Base-by-base conservation (phyloP, 92 coral and sea anemone genomes). In the Porites cylindrica region DNA sequence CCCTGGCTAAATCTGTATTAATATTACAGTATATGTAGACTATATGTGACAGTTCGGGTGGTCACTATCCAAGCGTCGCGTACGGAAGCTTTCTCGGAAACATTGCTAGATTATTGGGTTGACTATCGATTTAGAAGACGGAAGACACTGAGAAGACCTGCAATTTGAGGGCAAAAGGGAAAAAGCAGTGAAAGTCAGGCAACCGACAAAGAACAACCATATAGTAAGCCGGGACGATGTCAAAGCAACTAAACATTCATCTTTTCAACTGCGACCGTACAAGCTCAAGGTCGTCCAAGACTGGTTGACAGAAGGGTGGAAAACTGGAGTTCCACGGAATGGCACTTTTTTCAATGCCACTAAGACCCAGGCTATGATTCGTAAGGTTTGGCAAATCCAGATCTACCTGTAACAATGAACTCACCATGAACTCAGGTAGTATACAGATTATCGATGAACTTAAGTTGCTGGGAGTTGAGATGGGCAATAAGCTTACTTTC, bases 61-160 rank as follows among this genome's bases (percentile, higher is more conserved):
- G 32, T 47, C 12, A 6, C 51, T 9, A 9, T 53, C 58, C 8
- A 0, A 53, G 11, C 11, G 58, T 53, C 13, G 10, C 19, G 14
- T 18, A n/a, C 9, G 51, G 26, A 54, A 51, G 64, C 51, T 59
- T 87, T 81, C 86, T 19, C 80, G 74, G 87, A 81, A 81, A 70
- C 50, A 17, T 81, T 70, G 74, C 75, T 51, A 26, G 1, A 51
- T 51, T 21, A 20, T 3, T 56, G 50, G 63, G 2, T 51, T 8
- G 19, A 20, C 11, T 9, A 14, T 51, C 68, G 47, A 29, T 69
- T 81, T 69, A 14, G 60, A 54, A 54, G 29, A 54, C 58, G 3
- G 52, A 24, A 32, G 20, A 24, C 12, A 70, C n/a, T 12, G 20
- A 2, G 14, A 52, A 21, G 1, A 13, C 60, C 16, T 0, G 18